A percentile compares a stretch with the other conserved stretches of the same genome.
Evolutionary conservation across 2,113 vertebrate genomes (phyloP).

Genomic region (Stegastes partitus): DNA sequence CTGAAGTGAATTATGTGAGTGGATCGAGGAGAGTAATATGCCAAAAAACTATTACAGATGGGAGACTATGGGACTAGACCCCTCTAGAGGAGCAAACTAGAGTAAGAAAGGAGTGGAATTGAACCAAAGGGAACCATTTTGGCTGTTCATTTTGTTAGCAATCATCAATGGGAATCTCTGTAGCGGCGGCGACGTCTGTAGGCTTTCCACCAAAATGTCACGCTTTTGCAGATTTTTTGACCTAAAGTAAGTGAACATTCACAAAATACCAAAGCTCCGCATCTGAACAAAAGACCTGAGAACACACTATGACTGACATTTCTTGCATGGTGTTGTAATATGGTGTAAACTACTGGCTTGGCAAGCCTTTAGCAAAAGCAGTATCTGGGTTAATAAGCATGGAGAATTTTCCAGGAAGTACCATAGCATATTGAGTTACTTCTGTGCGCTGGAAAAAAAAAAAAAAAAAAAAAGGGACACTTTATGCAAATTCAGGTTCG

Average conservation of each 20-base stretch:
- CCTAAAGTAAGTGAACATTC: neutral
- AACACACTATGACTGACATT: slow-evolving; percentile 28
- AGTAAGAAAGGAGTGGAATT: slow-evolving; percentile 54
- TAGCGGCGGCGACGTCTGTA: neutral
- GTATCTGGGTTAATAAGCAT: slow-evolving; percentile 58
- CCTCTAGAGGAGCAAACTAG: slow-evolving; percentile 51
- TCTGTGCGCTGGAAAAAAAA: neutral
- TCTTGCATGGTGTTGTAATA: slow-evolving; percentile 46
- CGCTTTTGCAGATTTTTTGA: slow-evolving; percentile 9
- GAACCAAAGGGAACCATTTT: slow-evolving; percentile 63
- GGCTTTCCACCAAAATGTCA: neutral
- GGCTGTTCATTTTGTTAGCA: slow-evolving; percentile 50
- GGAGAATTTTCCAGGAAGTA: slow-evolving; percentile 68
- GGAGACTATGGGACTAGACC: slow-evolving; percentile 66
- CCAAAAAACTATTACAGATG: slow-evolving; percentile 69
- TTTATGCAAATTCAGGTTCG: slow-evolving; percentile 70
- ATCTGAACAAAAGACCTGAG: neutral
- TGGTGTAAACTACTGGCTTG: slow-evolving; percentile 55
- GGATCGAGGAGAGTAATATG: slow-evolving; percentile 53
- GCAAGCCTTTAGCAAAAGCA: slow-evolving; percentile 57
- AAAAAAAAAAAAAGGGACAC: slow-evolving; percentile 6
- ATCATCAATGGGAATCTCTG: slow-evolving; percentile 40
- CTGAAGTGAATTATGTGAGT: slow-evolving; percentile 75
- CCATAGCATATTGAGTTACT: slow-evolving; percentile 72
- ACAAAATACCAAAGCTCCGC: neutral